Base-by-base conservation (phyloP, 2,113 vertebrate genomes). In the Marcusenius ussheri region DNA sequence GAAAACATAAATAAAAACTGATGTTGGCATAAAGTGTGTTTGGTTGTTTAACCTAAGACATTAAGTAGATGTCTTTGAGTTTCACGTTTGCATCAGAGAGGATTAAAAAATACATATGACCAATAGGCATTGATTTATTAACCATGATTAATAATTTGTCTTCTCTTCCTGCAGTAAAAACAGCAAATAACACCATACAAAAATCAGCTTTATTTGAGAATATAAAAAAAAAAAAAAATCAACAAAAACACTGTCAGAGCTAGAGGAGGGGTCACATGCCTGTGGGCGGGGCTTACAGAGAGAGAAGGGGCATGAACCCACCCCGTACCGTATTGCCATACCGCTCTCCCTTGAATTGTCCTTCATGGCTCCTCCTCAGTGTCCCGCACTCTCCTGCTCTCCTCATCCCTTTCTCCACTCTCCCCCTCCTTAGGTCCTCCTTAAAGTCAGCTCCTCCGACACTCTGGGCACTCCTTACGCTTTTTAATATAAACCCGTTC, bases 131-230 rank as follows among this genome's bases (percentile, higher is more conserved):
- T 70, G n/a, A 15, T 70, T 70, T 70, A 70, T 70, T 70, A 70
- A 70, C 27, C 62, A 31, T 70, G 62, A 70, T 70, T 70, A 70
- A 31, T 70, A 35, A 80, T 42, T 42, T 7, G 39, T 77, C 31
- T 4, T 42, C 11, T 17, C 13, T 80, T 42, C 15, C 35, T 42
- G 87, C 24, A 45, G 56, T 88, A 39, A 88, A 56, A 66, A 88
- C 87, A 27, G 42, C 83, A 85, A 85, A 88, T 10, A 88, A 88
- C 56, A 66, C 56, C 39, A 42, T 88, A 88, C 87, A 88, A 88
- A 80, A 88, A 88, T 66, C 56, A 66, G 87, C 42, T 88, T 88
- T 88, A 88, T 88, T 88, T n/a, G 24, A 46, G 87, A 56, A 88
- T 88, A 88, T 88, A 77, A 19, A 53, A 53, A 19, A 49, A 62